A percentile compares a stretch with the other conserved stretches of the same genome.
phyloP scores from a whole-genome alignment of 2,888 invertebrate genomes.

The Leptarthrus brevirostris region DNA sequence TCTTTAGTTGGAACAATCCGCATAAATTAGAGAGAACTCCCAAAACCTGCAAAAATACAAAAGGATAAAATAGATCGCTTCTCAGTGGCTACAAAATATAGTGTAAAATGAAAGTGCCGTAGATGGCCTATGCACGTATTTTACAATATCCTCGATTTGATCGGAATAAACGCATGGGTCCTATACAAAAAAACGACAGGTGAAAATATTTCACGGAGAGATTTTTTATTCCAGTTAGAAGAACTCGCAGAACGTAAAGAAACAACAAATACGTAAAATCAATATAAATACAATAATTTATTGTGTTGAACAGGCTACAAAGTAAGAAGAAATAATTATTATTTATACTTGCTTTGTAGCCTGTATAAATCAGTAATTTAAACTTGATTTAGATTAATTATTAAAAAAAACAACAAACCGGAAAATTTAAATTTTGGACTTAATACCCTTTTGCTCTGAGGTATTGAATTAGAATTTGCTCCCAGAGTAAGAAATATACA shows the following conservation, averaged over 20 bases:
- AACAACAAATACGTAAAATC: background rate
- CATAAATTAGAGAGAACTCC: no score
- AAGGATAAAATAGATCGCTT: background rate
- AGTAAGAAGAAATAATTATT: no score
- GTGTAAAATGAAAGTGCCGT: background rate
- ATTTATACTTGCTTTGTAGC: no score
- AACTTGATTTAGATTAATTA: background rate
- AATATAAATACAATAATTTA: no score
- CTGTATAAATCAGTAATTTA: no score
- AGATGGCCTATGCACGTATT: background rate
- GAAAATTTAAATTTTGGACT: background rate
- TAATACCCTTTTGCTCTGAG: no score
- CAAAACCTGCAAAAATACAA: background rate
- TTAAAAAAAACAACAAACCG: background rate
- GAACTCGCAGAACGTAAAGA: background rate
- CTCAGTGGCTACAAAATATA: background rate
- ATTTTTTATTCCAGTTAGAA: conserved; percentile 6
- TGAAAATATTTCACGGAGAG: conserved; percentile 51
- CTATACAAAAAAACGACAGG: conserved; percentile 53
- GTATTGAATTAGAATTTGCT: background rate
- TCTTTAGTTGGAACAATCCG: no score
- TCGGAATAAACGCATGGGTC: conserved; percentile 48
- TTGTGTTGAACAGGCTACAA: no score
- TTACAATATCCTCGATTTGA: background rate
- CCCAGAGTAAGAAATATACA: no score